phyloP scores from a whole-genome alignment of 2,113 vertebrate species.

The Australoheros scitulus region DNA sequence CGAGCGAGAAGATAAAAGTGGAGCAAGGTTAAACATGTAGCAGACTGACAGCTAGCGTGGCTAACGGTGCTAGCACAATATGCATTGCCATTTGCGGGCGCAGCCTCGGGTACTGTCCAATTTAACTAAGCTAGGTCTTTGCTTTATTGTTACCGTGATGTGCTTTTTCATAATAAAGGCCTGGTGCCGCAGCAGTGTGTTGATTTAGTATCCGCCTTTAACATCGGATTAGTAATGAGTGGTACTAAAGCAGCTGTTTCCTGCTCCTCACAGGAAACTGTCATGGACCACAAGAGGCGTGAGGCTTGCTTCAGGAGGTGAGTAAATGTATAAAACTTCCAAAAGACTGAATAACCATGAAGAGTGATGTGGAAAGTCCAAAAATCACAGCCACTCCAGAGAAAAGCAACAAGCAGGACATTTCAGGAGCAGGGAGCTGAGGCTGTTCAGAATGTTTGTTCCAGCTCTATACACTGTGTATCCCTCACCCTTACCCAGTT shows the following conservation, averaged over 20 bases:
- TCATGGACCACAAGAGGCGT: conserved; percentile 76
- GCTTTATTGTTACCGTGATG: too few species aligned
- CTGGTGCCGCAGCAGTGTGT: neutral
- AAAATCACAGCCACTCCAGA: neutral
- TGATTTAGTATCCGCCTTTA: neutral
- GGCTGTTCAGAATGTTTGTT: neutral
- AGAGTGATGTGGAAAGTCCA: neutral
- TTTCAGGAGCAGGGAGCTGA: neutral
- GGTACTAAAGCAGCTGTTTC: neutral
- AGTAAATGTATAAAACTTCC: conserved; percentile 25
- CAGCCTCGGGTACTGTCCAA: neutral
- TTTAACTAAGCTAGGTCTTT: neutral
- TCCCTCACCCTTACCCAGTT: neutral
- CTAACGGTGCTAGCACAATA: neutral
- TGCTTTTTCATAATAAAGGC: neutral
- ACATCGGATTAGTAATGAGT: neutral
- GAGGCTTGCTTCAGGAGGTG: conserved; percentile 77
- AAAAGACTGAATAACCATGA: neutral
- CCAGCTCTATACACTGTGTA: neutral
- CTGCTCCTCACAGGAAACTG: conserved; percentile 63
- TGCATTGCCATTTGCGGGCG: neutral
- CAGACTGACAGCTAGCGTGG: conserved; percentile 10
- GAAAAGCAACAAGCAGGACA: neutral
- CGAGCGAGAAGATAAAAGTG: neutral
- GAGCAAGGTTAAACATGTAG: conserved; percentile 69